Evolutionary conservation across 2,888 invertebrate species (phyloP).

Genomic region (Conistra vaccinii): DNA sequence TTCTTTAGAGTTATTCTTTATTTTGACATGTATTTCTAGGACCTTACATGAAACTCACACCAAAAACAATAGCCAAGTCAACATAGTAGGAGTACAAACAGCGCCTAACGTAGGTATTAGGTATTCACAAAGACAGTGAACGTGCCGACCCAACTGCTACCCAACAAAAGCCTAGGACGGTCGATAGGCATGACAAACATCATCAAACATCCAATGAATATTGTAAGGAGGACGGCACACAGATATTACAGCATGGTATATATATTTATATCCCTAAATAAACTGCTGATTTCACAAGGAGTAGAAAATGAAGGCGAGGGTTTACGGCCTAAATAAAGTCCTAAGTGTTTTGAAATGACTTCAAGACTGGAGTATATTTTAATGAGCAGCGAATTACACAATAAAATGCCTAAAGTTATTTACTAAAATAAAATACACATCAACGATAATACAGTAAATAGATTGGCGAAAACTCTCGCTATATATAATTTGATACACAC

Average conservation of each 20-base stretch:
- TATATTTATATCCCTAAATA: conserved; percentile 25
- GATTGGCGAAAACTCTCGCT: conserved; percentile 41
- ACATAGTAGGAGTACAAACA: conserved; percentile 31
- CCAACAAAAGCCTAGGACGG: conserved; percentile 45
- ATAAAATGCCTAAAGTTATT: conserved; percentile 14
- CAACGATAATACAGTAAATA: conserved; percentile 26
- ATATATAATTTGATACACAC: conserved; percentile 54
- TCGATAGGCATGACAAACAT: conserved; percentile 57
- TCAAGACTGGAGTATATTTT: conserved; percentile 6
- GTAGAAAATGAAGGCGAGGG: conserved; percentile 10
- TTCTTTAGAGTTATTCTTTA: not conserved
- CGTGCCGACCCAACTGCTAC: conserved; percentile 17
- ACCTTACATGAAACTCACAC: not conserved
- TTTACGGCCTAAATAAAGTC: conserved; percentile 32
- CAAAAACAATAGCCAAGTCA: conserved; percentile 19
- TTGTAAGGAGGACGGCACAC: conserved; percentile 9
- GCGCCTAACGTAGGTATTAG: conserved; percentile 30
- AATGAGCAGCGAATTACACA: conserved; percentile 22
- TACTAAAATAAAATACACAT: conserved; percentile 20
- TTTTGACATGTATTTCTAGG: not conserved
- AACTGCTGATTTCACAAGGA: conserved; percentile 23
- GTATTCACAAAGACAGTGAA: conserved; percentile 56
- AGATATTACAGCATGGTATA: not conserved
- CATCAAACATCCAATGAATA: conserved; percentile 47
- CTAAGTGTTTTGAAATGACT: conserved; percentile 29